Conservation (phyloP, 2,797 vertebrate species). For the Eidolon dupreanum region DNA sequence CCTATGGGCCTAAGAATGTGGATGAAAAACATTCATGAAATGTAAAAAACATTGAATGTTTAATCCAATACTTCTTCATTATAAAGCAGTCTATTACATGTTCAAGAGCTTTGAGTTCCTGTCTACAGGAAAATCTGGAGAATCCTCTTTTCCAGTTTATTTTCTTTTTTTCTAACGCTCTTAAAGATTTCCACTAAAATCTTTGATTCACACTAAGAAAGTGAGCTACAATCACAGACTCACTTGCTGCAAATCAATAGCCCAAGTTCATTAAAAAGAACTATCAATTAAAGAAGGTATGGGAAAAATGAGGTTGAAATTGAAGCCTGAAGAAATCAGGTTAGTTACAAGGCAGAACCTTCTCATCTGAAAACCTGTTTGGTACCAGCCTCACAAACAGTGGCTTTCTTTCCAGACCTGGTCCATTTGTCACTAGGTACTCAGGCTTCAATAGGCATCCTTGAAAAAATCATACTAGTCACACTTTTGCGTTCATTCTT, state of each 20-base stretch:
- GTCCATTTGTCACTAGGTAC: neutral
- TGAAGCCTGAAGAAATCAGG: neutral
- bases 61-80: neutral
- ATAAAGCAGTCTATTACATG: neutral
- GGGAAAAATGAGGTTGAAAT: neutral
- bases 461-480: neutral
- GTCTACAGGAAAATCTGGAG: neutral
- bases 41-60: neutral
- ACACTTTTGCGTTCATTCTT: neutral
- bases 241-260: neutral
- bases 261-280: neutral
- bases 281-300: neutral
- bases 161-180: neutral
- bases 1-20: neutral
- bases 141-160: neutral
- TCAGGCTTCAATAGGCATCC: neutral
- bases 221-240: neutral
- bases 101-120: neutral
- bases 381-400: neutral
- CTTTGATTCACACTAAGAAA: neutral
- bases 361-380: neutral
- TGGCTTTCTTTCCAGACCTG: neutral
- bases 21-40: neutral
- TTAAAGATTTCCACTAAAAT: conserved; percentile 51
- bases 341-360: neutral